Evolutionary conservation across 2,797 vertebrate species (phyloP).

Genomic region (Propithecus deckenii): DNA sequence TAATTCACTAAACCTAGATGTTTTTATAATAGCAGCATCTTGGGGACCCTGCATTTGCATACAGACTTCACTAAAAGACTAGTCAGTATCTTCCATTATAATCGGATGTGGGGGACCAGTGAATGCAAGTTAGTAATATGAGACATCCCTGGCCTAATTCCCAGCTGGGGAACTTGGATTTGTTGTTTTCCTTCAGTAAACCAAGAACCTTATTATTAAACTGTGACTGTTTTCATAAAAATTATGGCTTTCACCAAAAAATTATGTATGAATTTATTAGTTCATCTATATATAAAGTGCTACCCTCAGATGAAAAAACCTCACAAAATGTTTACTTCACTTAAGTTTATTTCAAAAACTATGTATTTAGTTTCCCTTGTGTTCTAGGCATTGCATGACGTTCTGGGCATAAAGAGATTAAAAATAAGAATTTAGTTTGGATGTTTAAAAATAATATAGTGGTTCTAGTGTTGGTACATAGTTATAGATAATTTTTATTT

Average conservation of each 20-base stretch:
- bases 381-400: not conserved
- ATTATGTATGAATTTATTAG: constrained; percentile 14
- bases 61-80: constrained; percentile 10
- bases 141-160: constrained; percentile 33
- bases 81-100: not conserved
- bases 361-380: not conserved
- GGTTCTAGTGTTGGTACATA: not conserved
- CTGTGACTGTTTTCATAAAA: not conserved
- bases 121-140: not conserved
- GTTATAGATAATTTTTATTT: constrained; percentile 45
- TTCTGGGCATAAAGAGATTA: not conserved
- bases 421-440: constrained; percentile 47
- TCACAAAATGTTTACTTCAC: not conserved
- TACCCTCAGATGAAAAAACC: not conserved
- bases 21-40: not conserved
- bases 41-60: not conserved
- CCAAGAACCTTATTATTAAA: constrained; percentile 19
- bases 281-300: constrained; percentile 1
- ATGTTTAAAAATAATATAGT: constrained; percentile 16
- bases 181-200: constrained; percentile 46
- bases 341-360: not conserved
- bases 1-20: not conserved
- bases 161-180: not conserved
- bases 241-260: constrained; percentile 33
- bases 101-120: not conserved